phyloP scores from a whole-genome alignment of 2,113 vertebrate species.

The Euleptes europaea region DNA sequence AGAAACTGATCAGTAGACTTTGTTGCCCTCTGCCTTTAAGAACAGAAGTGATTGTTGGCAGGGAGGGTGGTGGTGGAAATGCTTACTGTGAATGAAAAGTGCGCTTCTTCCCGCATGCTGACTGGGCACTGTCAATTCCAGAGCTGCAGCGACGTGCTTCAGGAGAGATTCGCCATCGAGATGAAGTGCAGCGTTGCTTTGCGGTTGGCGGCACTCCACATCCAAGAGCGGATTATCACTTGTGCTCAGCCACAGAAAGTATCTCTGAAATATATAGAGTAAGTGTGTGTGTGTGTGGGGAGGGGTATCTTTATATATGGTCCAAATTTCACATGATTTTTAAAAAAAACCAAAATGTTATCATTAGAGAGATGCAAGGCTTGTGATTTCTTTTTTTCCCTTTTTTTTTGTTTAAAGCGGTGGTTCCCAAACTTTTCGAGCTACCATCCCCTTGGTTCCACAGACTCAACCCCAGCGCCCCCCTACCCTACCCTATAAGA shows the following conservation, averaged over 20 bases:
- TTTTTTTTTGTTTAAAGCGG: too few relatives aligned
- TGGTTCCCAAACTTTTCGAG: too few relatives aligned
- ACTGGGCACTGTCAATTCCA: constrained; percentile 58
- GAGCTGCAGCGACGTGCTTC: constrained; percentile 96
- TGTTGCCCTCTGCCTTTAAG: not conserved
- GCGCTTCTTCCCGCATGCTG: not conserved
- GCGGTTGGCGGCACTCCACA: constrained; percentile 92
- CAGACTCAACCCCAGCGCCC: too few relatives aligned
- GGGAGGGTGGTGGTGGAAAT: not conserved
- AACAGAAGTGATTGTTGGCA: not conserved
- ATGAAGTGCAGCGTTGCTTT: constrained; percentile 96
- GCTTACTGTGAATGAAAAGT: not conserved
- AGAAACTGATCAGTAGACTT: not conserved
- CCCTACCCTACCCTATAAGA: too few relatives aligned
- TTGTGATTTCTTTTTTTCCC: too few relatives aligned
- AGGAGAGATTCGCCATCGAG: constrained; percentile 93
- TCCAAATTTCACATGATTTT: not conserved
- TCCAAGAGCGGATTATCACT: constrained; percentile 90
- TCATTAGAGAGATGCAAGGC: not conserved
- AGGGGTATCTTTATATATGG: not conserved
- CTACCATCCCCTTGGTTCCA: too few relatives aligned
- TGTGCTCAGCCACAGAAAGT: constrained; percentile 91
- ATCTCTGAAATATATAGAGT: constrained; percentile 94
- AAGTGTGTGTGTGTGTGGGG: constrained; percentile 66
- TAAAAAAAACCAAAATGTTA: not conserved